Evolutionary conservation across 2,797 vertebrate genomes (phyloP), one percentile per base, ranked within the genome.

Genomic region (Melanotaenia trifasciata): DNA sequence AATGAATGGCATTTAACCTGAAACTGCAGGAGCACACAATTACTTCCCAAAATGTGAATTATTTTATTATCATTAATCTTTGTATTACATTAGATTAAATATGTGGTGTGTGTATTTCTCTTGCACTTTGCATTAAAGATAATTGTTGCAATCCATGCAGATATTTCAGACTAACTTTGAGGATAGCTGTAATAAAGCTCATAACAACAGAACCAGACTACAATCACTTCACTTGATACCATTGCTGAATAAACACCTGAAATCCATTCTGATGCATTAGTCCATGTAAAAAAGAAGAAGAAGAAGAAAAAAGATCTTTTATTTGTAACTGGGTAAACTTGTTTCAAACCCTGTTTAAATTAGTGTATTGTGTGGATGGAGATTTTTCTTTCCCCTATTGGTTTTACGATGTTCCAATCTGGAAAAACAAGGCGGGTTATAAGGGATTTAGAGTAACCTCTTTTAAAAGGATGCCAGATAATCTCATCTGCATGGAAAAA

Each of bases 391-490:
- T 11, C 7, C n/a, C 9, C 22, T 3, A 2, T 3, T 53, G 50
- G 22, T 24, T 24, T 22, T 5, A 22, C 13, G 22, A 53, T 24
- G n/a, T 24, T 51, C 5, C 5, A 22, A 8, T 51, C 7, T 50
- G 47, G 47, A 6, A 11, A 11, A 24, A 51, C 22, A n/a, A 22
- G 24, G n/a, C 26, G 38, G 28, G 61, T 35, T 77, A 84, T 70
- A 68, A 53, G 64, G 80, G 87, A 87, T 89, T 88, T 79, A 68
- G 50, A 67, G n/a, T 32, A 70, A 80, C 78, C 71, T 53, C 53
- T 84, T 84, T 85, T 50, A 75, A 73, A 65, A 73, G 61, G 57
- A 32, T 40, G 64, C 54, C 0, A n/a, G 67, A 85, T 87, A 84
- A 90, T 88, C 73, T 71, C 73, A 53, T 83, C 76, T 78, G 67